Evolutionary conservation across 2,797 vertebrate genomes (phyloP).

Genomic region (Paratrypauchen microcephalus): DNA sequence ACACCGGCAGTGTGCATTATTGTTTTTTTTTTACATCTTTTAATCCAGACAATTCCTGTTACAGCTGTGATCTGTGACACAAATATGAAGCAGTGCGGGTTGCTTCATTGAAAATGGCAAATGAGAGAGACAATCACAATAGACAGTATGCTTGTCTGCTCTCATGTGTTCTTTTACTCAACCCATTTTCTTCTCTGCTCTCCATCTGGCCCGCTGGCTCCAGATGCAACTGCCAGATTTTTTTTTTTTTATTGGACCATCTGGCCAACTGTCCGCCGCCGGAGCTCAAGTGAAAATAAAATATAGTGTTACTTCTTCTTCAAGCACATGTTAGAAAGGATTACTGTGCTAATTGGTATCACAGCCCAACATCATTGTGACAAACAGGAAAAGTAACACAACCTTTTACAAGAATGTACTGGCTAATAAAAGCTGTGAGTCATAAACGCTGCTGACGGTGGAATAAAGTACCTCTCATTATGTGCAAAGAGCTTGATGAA

Average conservation of each 20-base stretch:
- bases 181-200: conserved; percentile 57
- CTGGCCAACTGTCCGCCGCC: conserved; percentile 63
- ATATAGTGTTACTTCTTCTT: conserved; percentile 64
- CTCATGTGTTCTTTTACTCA: conserved; percentile 39
- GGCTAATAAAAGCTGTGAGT: background rate
- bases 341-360: conserved; percentile 60
- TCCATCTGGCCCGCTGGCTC: conserved; percentile 78
- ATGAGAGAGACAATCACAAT: conserved; percentile 36
- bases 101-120: conserved; percentile 21
- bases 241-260: conserved; percentile 71
- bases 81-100: background rate
- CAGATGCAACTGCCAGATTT: conserved; percentile 73
- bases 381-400: background rate
- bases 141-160: conserved; percentile 35
- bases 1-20: too few species aligned
- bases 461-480: background rate
- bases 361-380: conserved; percentile 30
- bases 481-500: conserved; percentile 24
- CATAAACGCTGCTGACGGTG: background rate
- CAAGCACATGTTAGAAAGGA: conserved; percentile 55
- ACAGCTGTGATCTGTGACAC: background rate
- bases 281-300: conserved; percentile 63
- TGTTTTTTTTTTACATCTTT: too few species aligned
- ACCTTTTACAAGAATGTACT: background rate
- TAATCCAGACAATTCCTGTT: background rate